Evolutionary conservation across 1,140 invertebrate species (phyloP), one percentile per base, ranked within the genome.

Genomic region (Sinonovacula constricta): DNA sequence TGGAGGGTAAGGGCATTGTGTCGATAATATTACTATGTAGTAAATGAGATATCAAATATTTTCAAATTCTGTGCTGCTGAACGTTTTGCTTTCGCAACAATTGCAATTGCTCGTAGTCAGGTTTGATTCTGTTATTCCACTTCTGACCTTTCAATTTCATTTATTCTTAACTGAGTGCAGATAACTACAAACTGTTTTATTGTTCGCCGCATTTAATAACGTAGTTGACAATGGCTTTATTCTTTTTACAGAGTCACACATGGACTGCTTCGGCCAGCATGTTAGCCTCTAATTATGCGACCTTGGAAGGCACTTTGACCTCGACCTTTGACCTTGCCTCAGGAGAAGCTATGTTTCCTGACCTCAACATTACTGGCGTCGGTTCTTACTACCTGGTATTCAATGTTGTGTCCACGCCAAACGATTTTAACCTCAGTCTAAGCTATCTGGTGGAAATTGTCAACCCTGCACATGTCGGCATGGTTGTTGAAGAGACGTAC

Each of bases 341-440:
- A 15, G 54, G 56, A 57, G 79, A 57, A 26, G 53, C 80, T 14
- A 79, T 79, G 15, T 86, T 87, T 60, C 34, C 65, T 3, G 49
- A 81, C 14, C 87, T 79, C 45, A 84, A 72, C 51, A 80, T 83
- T 39, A 59, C 54, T 3, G 83, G 86, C 33, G 85, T 66, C 45
- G 87, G 88, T 0, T 60, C 88, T 15, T 89, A 86, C 78, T 57
- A 81, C 49, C 56, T 87, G 10, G 78, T 78, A 33, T 66, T 76
- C 45, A 24, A 30, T 33, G 72, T 59, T 30, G 53, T 67, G 26
- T 76, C 72, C 1, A 49, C 54, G 22, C 72, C 72, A 10, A 12
- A 45, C 18, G 34, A 26, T 1, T 60, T 72, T 26, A 75, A 66
- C 54, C 45, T 79, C 26, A 62, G 59, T n/a, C 12, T 83, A 22